These are phyloP conservation scores for Phalacrocorax brasilianus DNA, from an alignment of 2,113 vertebrate species.

Conservation along the genomic window DNA sequence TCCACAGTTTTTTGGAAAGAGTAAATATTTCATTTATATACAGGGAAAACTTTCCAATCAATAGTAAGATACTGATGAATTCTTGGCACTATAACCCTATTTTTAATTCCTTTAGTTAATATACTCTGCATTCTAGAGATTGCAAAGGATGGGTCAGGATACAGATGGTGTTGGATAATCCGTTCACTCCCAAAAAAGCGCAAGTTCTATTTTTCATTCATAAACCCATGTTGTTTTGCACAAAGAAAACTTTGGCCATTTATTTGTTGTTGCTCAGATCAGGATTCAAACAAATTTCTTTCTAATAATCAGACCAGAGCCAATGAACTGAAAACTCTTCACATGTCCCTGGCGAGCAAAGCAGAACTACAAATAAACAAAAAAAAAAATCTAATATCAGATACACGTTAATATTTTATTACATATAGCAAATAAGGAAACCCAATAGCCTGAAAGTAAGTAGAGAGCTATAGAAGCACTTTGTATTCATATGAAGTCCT, in stretches of 20 bases:
- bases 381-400: neutral
- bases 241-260: slow-evolving; percentile 39
- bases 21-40: neutral
- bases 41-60: neutral
- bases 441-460: neutral
- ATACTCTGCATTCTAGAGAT: neutral
- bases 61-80: neutral
- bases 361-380: slow-evolving; percentile 8
- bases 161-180: slow-evolving; percentile 21
- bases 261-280: slow-evolving; percentile 49
- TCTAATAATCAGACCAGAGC: slow-evolving; percentile 18
- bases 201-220: slow-evolving; percentile 30
- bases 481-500: neutral
- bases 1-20: neutral
- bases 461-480: neutral
- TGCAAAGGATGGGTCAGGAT: neutral
- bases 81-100: neutral
- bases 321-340: slow-evolving; percentile 18
- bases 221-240: slow-evolving; percentile 34
- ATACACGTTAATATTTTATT: neutral
- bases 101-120: slow-evolving; percentile 17
- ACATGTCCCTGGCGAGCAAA: neutral
- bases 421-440: neutral
- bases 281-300: slow-evolving; percentile 56
- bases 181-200: slow-evolving; percentile 30